Percentiles rank a stretch among this genome's conserved stretches.
Conservation (phyloP, 2,888 invertebrate species). For the Tipula confusa region DNA sequence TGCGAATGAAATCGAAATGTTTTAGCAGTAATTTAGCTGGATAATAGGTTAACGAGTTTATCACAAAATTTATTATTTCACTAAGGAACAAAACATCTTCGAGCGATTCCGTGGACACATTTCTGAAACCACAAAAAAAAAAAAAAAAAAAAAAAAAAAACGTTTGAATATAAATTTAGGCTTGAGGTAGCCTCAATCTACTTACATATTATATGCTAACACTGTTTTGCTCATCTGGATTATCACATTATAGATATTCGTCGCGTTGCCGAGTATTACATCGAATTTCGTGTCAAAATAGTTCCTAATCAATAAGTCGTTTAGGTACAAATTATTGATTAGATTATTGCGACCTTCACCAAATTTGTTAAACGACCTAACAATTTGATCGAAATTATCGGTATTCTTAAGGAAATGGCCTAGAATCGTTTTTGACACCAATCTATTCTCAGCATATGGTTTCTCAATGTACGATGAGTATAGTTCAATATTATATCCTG, state of each 20-base stretch:
- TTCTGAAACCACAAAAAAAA: slow-evolving; percentile 38
- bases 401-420: background rate
- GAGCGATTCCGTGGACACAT: slow-evolving; percentile 40
- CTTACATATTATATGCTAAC: slow-evolving; percentile 52
- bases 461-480: background rate
- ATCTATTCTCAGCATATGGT: background rate
- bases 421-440: background rate
- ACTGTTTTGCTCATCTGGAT: slow-evolving; percentile 45
- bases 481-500: background rate
- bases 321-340: background rate
- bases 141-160: too few relatives aligned
- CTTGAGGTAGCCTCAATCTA: too few relatives aligned
- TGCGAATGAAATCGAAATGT: slow-evolving; percentile 72
- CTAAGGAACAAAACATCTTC: slow-evolving; percentile 41
- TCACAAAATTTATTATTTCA: slow-evolving; percentile 46
- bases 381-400: background rate
- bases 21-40: slow-evolving; percentile 44
- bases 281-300: slow-evolving; percentile 42
- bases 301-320: slow-evolving; percentile 40
- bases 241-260: slow-evolving; percentile 46
- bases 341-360: background rate
- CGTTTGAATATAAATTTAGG: background rate
- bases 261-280: slow-evolving; percentile 40
- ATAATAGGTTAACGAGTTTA: slow-evolving; percentile 42
- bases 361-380: background rate